Evolutionary conservation across 2,113 vertebrate species (phyloP), one percentile per base, ranked within the genome.

Genomic region (Bombycilla garrulus): DNA sequence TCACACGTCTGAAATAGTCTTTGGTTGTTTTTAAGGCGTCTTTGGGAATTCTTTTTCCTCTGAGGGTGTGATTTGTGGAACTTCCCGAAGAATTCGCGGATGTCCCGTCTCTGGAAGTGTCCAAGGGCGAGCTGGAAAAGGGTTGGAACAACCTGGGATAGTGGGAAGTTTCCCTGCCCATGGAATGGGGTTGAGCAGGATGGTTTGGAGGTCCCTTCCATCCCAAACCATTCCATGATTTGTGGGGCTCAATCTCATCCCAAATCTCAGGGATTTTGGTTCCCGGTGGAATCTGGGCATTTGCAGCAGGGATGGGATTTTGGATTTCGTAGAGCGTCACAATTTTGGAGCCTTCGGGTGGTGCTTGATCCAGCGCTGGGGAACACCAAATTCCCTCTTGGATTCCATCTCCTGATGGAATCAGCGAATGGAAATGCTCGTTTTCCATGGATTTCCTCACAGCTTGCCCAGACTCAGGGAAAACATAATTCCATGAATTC

Each of bases 361-460:
- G 15, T 10, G 26, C n/a, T 29, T 0, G 4, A 16, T 28, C 51
- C 50, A 9, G 1, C 0, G 0, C 14, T 15, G 31, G 38, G 47
- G 38, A 74, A 6, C 28, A 2, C 56, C 45, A 13, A 12, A 21
- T 1, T 74, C 56, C 56, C 35, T 20, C 19, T 11, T 28, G 33
- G 29, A 53, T 67, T 44, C 69, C 51, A 4, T 7, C 50, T 73
- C 24, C 57, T 3, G 48, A 17, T 65, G 3, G 56, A 15, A 23
- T 38, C 61, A 17, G 12, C 17, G 11, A 0, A 1, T 17, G 24
- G 23, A 44, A 35, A 24, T 1, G 19, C 31, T 35, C 7, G 1
- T 51, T 53, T 40, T 45, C 22, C 15, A 4, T 6, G 48, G n/a
- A 11, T 78, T 58, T 65, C 40, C 65, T 67, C 70, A 3, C 51